These are phyloP conservation scores for Colinus virginianus DNA, from an alignment of 2,113 vertebrate genomes.

Conservation along the genomic window DNA sequence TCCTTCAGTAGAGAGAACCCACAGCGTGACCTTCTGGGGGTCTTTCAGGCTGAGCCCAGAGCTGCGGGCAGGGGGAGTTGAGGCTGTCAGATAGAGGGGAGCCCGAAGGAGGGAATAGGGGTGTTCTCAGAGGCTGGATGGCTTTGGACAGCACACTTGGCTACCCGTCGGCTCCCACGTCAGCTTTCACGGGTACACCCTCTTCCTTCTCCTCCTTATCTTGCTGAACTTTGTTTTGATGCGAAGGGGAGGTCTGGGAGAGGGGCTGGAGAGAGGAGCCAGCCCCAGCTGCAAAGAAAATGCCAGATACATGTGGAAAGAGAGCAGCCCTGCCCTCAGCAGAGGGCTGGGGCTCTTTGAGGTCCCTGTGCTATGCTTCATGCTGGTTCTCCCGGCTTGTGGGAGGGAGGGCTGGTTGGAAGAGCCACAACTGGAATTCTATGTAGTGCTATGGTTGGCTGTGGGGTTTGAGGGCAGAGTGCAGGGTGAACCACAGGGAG, in stretches of 20 bases:
- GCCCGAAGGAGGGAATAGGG: not conserved
- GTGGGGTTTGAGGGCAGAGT: not conserved
- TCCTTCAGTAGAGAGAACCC: not conserved
- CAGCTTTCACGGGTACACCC: accelerated
- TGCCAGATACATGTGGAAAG: not conserved
- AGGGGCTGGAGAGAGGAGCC: not conserved
- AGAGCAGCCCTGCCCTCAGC: too few relatives aligned
- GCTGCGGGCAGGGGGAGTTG: not conserved
- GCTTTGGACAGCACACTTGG: accelerated
- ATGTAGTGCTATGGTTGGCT: not conserved
- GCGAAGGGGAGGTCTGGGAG: not conserved
- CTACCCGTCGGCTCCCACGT: accelerated
- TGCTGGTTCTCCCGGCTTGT: not conserved
- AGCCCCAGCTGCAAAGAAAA: not conserved
- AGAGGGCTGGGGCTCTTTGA: too few relatives aligned
- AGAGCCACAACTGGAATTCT: not conserved
- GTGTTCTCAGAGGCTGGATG: not conserved
- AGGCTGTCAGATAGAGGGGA: not conserved
- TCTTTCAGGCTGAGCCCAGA: not conserved
- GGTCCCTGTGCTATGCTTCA: too few relatives aligned
- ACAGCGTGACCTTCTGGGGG: accelerated
- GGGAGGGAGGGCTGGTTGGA: not conserved
- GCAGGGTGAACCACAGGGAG: not conserved
- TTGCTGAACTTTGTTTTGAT: constrained; percentile 18
- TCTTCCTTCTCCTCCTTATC: not conserved